Evolutionary conservation across 2,113 vertebrate species (phyloP).

Genomic region (Talpa occidentalis): DNA sequence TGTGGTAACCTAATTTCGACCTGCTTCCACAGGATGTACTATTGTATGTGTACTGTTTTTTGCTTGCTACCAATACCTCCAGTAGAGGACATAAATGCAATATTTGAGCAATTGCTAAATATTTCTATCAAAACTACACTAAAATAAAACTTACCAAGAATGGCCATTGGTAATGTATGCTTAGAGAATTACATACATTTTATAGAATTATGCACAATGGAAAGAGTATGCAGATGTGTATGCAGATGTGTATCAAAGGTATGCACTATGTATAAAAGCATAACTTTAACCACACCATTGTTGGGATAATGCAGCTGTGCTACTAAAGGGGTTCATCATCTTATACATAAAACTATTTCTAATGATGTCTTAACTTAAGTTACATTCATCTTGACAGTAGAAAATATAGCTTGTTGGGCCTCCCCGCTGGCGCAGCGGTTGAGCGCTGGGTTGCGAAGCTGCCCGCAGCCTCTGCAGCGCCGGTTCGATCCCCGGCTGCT

Average conservation of each 20-base stretch:
- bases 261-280: constrained; percentile 38
- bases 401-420: constrained; percentile 1
- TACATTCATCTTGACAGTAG: background rate
- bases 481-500: too few species aligned
- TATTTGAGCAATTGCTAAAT: background rate
- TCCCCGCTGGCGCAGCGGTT: too few species aligned
- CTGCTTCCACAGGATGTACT: too few species aligned
- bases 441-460: too few species aligned
- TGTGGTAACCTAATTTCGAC: too few species aligned
- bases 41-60: background rate
- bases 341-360: background rate
- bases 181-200: constrained; percentile 10
- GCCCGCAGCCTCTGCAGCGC: too few species aligned
- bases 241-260: constrained; percentile 7
- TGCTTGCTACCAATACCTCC: background rate
- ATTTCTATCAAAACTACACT: constrained; percentile 7
- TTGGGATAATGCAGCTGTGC: background rate
- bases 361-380: background rate
- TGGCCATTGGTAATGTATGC: background rate
- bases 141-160: background rate
- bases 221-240: background rate
- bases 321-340: background rate
- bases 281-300: constrained; percentile 9
- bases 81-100: background rate
- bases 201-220: background rate